Conservation (phyloP, 2,113 vertebrate species). For the Ranitomeya variabilis region DNA sequence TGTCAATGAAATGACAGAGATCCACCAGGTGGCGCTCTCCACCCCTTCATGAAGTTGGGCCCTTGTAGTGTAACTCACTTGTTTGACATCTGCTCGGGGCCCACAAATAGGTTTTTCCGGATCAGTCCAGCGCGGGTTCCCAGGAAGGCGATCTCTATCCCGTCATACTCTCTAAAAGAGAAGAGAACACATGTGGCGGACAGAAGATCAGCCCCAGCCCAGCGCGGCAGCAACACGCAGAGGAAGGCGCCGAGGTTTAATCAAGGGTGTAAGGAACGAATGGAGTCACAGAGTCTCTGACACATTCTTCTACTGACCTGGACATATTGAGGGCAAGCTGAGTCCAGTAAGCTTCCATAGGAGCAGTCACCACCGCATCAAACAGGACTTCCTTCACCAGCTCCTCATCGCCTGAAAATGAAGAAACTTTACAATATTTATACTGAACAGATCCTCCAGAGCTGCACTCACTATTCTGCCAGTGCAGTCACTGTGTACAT, state of each 20-base stretch:
- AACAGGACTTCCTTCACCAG: constrained; percentile 87
- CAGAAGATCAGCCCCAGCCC: not conserved
- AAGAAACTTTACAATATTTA: not conserved
- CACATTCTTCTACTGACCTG: constrained; percentile 68
- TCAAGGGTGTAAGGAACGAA: no score
- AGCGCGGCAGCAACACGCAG: no score
- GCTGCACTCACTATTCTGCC: not conserved
- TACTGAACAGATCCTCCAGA: not conserved
- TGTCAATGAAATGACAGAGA: not conserved
- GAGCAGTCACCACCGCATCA: constrained; percentile 92
- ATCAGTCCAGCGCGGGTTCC: constrained; percentile 90
- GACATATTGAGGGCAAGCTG: constrained; percentile 84
- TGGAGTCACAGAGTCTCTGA: no score
- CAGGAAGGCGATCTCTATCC: constrained; percentile 85
- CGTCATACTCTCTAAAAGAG: constrained; percentile 73
- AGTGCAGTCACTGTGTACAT: not conserved
- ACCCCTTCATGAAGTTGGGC: no score
- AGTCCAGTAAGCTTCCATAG: constrained; percentile 97
- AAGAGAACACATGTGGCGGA: constrained; percentile 31
- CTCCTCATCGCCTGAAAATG: constrained; percentile 79
- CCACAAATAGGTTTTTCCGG: constrained; percentile 79
- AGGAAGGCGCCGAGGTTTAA: no score
- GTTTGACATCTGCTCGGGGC: constrained; percentile 82
- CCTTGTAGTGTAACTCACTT: constrained; percentile 73
- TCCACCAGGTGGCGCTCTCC: not conserved